Conservation (phyloP, 2,113 vertebrate species). For the Platycercus adscitus region DNA sequence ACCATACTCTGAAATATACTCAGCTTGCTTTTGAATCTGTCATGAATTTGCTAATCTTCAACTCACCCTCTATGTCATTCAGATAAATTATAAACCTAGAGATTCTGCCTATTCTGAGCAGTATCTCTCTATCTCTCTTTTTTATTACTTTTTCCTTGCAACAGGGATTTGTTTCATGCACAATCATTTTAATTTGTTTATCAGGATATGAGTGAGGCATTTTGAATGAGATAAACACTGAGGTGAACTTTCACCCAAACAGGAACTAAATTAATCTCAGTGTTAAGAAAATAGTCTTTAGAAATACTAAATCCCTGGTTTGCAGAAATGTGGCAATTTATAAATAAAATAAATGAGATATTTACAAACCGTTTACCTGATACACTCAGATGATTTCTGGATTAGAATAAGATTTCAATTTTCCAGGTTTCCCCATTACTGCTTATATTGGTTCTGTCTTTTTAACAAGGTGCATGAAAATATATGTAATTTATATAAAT, state of each 20-base stretch:
- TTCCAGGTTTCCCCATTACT: not conserved
- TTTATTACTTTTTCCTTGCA: conserved; percentile 11
- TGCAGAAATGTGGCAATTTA: not conserved
- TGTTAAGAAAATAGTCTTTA: not conserved
- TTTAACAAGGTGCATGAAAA: not conserved
- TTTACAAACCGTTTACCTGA: not conserved
- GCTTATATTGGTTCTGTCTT: not conserved
- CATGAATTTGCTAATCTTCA: conserved; percentile 38
- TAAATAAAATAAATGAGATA: not conserved
- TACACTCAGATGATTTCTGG: not conserved
- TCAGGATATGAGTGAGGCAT: not conserved
- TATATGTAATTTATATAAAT: not conserved
- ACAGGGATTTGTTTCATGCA: conserved; percentile 21
- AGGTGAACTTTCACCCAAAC: not conserved
- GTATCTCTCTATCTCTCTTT: not conserved
- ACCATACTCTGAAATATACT: not conserved
- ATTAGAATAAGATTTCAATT: not conserved
- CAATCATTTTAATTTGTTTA: conserved; percentile 40
- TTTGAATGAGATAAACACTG: conserved; percentile 30
- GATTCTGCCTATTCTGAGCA: not conserved
- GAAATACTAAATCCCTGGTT: not conserved
- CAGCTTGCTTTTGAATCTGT: not conserved
- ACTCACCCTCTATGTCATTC: not conserved
- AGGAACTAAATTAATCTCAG: not conserved
- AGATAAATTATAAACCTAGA: conserved; percentile 26